Percentiles rank a stretch among this genome's conserved stretches.
Evolutionary conservation across 2,797 vertebrate genomes (phyloP).

Genomic region (Lycodopsis pacificus): DNA sequence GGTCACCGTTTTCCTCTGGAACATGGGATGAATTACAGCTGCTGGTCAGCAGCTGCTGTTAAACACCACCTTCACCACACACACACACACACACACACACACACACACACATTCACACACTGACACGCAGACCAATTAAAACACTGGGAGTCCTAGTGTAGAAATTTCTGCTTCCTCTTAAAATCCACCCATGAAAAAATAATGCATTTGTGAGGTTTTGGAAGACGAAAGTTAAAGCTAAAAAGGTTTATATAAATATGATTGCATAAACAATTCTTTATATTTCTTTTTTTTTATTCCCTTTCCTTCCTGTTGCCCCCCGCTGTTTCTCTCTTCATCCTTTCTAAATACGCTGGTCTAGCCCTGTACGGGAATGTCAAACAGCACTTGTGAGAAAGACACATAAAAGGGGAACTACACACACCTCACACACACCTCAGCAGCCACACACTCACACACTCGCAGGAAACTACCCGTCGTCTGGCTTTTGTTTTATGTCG

Average conservation of each 20-base stretch:
- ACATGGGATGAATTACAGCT: slow-evolving; percentile 51
- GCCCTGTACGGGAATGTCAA: slow-evolving; percentile 65
- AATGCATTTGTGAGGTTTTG: slow-evolving; percentile 28
- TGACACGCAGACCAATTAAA: slow-evolving; percentile 28
- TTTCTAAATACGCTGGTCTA: slow-evolving; percentile 27
- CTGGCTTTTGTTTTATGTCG: slow-evolving; percentile 67
- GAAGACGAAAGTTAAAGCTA: slow-evolving; percentile 15
- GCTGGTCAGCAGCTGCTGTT: slow-evolving; percentile 64
- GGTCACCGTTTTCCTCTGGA: slow-evolving; percentile 38
- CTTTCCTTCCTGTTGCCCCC: neutral
- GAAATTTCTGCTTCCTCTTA: slow-evolving; percentile 1
- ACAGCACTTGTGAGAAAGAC: slow-evolving; percentile 60
- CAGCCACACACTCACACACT: slow-evolving; percentile 32
- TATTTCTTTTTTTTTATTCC: neutral
- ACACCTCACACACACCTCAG: slow-evolving; percentile 22
- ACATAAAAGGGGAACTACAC: slow-evolving; percentile 48
- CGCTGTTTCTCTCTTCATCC: neutral
- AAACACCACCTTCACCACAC: slow-evolving; percentile 8
- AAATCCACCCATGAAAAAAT: neutral
- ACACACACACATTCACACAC: slow-evolving; percentile 1
- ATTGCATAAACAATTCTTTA: slow-evolving; percentile 10
- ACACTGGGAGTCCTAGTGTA: slow-evolving; percentile 34
- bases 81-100: slow-evolving; percentile 20
- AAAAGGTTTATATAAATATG: slow-evolving; percentile 29
- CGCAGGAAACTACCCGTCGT: slow-evolving; percentile 67